Conservation (phyloP, 2,888 invertebrate genomes). For the Cephus runcator region DNA sequence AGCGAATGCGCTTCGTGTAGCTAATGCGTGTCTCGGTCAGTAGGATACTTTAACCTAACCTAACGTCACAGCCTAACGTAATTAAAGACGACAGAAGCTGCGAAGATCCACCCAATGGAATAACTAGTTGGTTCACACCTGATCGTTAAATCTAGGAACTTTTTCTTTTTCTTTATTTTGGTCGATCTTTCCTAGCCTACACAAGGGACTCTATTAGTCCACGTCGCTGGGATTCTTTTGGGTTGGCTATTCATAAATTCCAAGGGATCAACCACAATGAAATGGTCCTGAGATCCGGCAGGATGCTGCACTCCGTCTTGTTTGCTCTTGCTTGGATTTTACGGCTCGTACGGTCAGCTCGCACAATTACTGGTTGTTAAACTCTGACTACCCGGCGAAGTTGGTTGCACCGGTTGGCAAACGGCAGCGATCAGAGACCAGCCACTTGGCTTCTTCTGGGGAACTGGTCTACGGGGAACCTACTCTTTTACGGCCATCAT, state of each 20-base stretch:
- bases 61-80: too few relatives aligned
- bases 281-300: constrained; percentile 28
- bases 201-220: too few relatives aligned
- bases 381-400: constrained; percentile 40
- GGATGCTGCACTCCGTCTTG: constrained; percentile 38
- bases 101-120: too few relatives aligned
- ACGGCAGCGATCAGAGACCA: neutral
- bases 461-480: neutral
- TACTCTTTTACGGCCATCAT: neutral
- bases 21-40: too few relatives aligned
- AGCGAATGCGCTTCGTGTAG: constrained; percentile 1
- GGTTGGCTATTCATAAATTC: too few relatives aligned
- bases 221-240: too few relatives aligned
- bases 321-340: constrained; percentile 58
- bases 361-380: constrained; percentile 61
- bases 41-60: too few relatives aligned
- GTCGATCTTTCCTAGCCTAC: too few relatives aligned
- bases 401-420: constrained; percentile 23
- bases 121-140: too few relatives aligned
- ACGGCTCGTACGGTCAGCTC: constrained; percentile 52
- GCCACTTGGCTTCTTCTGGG: neutral
- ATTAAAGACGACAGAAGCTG: too few relatives aligned
- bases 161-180: too few relatives aligned
- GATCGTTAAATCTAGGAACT: too few relatives aligned
- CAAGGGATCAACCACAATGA: neutral